phyloP scores from a whole-genome alignment of 1,140 invertebrate genomes.

The Ips typographus region DNA sequence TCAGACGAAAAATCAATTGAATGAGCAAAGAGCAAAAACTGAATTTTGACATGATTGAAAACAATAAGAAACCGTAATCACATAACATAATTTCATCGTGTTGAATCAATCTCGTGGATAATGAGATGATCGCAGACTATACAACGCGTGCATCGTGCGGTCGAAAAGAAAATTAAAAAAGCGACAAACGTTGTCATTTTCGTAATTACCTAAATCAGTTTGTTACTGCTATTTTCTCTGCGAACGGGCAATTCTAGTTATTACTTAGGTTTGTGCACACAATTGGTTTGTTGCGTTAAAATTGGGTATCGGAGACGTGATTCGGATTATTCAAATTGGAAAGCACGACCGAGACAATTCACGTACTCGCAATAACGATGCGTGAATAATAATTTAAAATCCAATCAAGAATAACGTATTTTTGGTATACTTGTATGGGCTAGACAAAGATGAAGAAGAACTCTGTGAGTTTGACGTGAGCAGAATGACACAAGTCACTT shows the following conservation, averaged over 20 bases:
- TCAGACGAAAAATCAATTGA: background rate
- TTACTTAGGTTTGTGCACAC: constrained; percentile 22
- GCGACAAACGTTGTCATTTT: constrained; percentile 26
- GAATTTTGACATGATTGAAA: background rate
- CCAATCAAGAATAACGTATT: too few species aligned
- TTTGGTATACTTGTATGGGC: too few species aligned
- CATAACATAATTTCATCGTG: constrained; percentile 20
- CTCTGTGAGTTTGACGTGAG: too few species aligned
- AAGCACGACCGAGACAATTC: background rate
- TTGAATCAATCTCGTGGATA: constrained; percentile 26
- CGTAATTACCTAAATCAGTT: constrained; percentile 22
- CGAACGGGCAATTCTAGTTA: constrained; percentile 12
- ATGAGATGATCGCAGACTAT: constrained; percentile 7
- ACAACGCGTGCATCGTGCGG: constrained; percentile 24
- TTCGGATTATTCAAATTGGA: constrained; percentile 10
- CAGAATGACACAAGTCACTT: too few species aligned
- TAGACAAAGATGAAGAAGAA: too few species aligned
- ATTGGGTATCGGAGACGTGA: constrained; percentile 19
- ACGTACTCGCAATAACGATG: too few species aligned
- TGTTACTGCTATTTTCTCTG: constrained; percentile 22
- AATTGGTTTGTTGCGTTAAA: constrained; percentile 24
- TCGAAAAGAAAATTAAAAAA: constrained; percentile 16
- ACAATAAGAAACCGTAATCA: constrained; percentile 17
- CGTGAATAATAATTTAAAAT: too few species aligned
- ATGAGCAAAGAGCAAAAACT: constrained; percentile 3